Conservation (phyloP, 1,140 invertebrate genomes). For the Zaprionus ghesquierei region DNA sequence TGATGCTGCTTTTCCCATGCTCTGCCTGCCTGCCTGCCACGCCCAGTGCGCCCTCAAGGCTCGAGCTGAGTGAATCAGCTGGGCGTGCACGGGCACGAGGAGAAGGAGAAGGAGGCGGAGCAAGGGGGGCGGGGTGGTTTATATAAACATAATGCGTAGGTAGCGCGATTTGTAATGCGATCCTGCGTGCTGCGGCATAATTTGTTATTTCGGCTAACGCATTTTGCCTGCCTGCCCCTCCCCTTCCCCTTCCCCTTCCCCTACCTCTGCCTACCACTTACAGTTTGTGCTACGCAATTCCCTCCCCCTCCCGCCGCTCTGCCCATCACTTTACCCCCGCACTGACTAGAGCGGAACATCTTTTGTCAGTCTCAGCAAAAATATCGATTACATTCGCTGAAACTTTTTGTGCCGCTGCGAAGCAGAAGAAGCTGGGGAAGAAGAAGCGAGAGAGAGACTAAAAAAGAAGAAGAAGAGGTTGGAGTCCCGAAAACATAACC, state of each 20-base stretch:
- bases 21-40: slow-evolving; percentile 15
- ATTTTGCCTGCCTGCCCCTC: slow-evolving; percentile 30
- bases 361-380: slow-evolving; percentile 44
- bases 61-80: slow-evolving; percentile 6
- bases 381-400: slow-evolving; percentile 54
- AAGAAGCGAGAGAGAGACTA: background rate
- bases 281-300: slow-evolving; percentile 6
- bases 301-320: background rate
- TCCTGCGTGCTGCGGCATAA: slow-evolving; percentile 75
- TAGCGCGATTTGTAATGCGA: slow-evolving; percentile 46
- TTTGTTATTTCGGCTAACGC: slow-evolving; percentile 72
- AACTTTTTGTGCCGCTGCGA: slow-evolving; percentile 17
- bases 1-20: slow-evolving; percentile 71
- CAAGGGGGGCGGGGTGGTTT: background rate
- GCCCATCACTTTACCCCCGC: background rate
- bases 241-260: background rate
- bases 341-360: slow-evolving; percentile 14
- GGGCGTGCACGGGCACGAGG: too few relatives aligned
- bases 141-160: slow-evolving; percentile 8
- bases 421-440: background rate
- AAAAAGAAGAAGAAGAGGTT: background rate
- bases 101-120: background rate
- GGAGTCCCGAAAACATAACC: slow-evolving; percentile 53
- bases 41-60: slow-evolving; percentile 10
- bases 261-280: background rate